Evolutionary conservation across 2,113 vertebrate species (phyloP), one percentile per base, ranked within the genome.

Genomic region (Campylomormyrus numenius): DNA sequence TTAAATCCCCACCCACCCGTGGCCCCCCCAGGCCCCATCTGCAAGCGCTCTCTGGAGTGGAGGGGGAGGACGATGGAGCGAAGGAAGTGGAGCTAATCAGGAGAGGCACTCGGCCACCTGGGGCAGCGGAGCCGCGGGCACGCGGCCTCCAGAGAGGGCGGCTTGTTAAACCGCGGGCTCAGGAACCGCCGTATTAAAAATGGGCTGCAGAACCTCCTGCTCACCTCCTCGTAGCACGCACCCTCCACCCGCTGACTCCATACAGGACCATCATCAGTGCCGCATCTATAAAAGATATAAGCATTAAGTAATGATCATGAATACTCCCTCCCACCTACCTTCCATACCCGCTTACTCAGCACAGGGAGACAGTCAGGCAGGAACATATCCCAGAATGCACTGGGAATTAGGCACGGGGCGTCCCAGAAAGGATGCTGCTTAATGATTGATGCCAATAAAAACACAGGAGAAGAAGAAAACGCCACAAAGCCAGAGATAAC

Each of bases 81-180:
- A 56, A 87, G 31, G 50, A 13, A 53, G 11, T 3, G 50, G 49
- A 56, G 50, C 6, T 39, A 87, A 87, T 87, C 85, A 87, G 50
- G 50, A 87, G 50, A 31, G 50, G 31, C 85, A 56, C 50, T 87
- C 50, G 15, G 85, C 31, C 85, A 87, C 85, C 85, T 87, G 85
- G 85, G 85, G 85, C 50, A n/a, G 50, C 3, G 49, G 49, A 11
- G 5, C 50, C 0, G n/a, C 5, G 42, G 39, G 45, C 49, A 17
- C 0, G 9, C 0, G 5, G 49, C 27, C 3, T 53, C 85, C 85
- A 3, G 48, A 7, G 27, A 53, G 49, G 45, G 48, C 48, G 21
- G 84, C 46, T 21, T 49, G 21, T 85, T 48, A 46, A 85, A 49
- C 39, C 8, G 21, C 80, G 10, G 46, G 83, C 6, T 1, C 27